Base-by-base conservation (phyloP, 37 sponge, comb jelly and placozoan genomes). In the Spongia lamella region DNA sequence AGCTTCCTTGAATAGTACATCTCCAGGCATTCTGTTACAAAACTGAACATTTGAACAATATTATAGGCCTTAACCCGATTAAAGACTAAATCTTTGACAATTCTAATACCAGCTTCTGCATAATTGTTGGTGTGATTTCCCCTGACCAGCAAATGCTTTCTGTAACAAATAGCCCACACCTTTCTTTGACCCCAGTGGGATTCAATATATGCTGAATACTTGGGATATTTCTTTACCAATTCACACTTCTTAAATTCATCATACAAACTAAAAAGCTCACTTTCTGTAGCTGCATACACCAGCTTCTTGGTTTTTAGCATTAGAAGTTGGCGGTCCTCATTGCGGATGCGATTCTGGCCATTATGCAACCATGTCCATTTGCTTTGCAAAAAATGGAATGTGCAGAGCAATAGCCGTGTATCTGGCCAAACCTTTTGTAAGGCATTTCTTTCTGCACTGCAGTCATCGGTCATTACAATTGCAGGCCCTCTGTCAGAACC, bases 391-490 rank as follows among this genome's bases (percentile, higher is more conserved):
- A 66, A 78, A 38, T 68, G 70, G 35, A 68, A 79, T 26, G 59
- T 67, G 61, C 79, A 79, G 1, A 79, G 69, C 16, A 68, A 32
- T 7, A 24, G 51, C 7, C 15, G 14, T 66, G 70, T 11, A 3
- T 7, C 31, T 38, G 70, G 70, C 79, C 79, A 79, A 4, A 25
- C 20, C 17, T 38, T 43, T 17, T 36, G 19, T 25, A 79, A 60
- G 24, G 70, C 79, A 60, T 38, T n/a, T 32, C 53, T 19, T 43
- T 79, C 79, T 43, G 62, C 70, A 56, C 33, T 32, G 27, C 63
- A 50, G 32, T 79, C 79, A 57, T 79, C 79, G 20, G 53, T 68
- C 70, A 69, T 68, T 34, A 58, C 67, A 24, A 76, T 24, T 53
- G 30, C 34, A 43, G 47, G 47, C 47, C 62, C 33, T 43, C 47